A percentile compares a stretch with the other conserved stretches of the same genome.
Evolutionary conservation across 2,888 invertebrate genomes (phyloP).

Genomic region (Habrosyne pyritoides): DNA sequence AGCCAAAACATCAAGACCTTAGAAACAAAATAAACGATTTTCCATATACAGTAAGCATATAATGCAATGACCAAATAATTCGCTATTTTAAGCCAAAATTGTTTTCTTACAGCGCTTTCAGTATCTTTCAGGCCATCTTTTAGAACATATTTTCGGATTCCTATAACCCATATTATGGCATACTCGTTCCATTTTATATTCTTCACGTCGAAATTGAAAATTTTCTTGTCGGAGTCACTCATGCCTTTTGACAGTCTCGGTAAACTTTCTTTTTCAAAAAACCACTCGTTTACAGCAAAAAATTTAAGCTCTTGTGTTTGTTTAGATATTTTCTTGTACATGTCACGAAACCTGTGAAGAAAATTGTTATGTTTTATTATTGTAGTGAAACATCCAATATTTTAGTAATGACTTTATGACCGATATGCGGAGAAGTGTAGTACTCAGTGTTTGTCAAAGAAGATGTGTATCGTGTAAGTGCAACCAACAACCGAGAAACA

Average conservation of each 20-base stretch:
- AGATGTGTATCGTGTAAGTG: no score
- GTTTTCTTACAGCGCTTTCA: constrained; percentile 22
- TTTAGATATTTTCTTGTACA: constrained; percentile 38
- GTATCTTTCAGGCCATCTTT: constrained; percentile 40
- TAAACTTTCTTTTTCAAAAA: constrained; percentile 35
- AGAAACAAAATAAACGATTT: neutral
- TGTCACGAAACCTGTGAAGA: constrained; percentile 32
- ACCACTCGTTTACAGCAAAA: constrained; percentile 37
- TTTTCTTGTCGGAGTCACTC: constrained; percentile 30
- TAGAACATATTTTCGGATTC: constrained; percentile 35
- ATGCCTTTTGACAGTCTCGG: constrained; percentile 22
- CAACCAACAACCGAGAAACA: no score
- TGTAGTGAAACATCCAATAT: no score
- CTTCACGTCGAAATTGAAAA: constrained; percentile 40
- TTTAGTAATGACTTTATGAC: no score
- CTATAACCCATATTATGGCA: constrained; percentile 30
- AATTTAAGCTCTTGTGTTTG: no score
- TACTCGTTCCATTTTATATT: constrained; percentile 32
- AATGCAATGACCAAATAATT: neutral
- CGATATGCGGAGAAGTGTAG: no score
- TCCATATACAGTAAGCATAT: neutral
- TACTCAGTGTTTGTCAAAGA: no score
- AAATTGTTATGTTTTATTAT: no score
- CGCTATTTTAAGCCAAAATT: constrained; percentile 20
- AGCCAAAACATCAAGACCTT: neutral